phyloP scores from a whole-genome alignment of 2,113 vertebrate species.

The Protomyctophum bolini region DNA sequence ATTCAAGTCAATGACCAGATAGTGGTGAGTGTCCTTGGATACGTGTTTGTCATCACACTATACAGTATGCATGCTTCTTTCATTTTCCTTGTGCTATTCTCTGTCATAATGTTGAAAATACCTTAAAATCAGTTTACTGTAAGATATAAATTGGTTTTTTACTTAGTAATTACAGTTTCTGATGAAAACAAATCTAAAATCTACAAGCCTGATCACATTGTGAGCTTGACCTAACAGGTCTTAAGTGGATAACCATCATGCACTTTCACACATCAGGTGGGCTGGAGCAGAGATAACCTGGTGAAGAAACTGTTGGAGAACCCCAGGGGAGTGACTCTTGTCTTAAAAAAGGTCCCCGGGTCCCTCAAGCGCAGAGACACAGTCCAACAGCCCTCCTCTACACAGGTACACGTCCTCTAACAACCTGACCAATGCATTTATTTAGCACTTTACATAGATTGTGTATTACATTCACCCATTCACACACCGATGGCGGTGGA shows the following conservation, averaged over 20 bases:
- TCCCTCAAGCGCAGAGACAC: conserved; percentile 42
- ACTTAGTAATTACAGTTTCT: too few species aligned
- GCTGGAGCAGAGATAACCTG: conserved; percentile 86
- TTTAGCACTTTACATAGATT: too few species aligned
- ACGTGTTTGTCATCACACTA: background rate
- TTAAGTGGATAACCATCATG: background rate
- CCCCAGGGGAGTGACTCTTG: conserved; percentile 74
- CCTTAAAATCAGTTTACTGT: too few species aligned
- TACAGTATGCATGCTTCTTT: background rate
- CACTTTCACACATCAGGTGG: conserved; percentile 79
- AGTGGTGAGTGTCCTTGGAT: conserved; percentile 84
- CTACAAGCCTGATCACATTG: too few species aligned
- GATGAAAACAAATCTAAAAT: too few species aligned
- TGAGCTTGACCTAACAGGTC: background rate
- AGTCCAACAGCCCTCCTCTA: background rate
- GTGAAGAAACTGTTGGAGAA: conserved; percentile 85
- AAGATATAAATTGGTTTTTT: too few species aligned
- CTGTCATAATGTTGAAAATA: too few species aligned
- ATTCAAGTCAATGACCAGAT: conserved; percentile 92
- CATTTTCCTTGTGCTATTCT: background rate
- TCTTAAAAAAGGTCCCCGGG: conserved; percentile 87
- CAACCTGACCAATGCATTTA: too few species aligned
- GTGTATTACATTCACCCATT: too few species aligned
- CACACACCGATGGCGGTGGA: too few species aligned
- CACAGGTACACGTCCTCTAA: conserved; percentile 40